Evolutionary conservation across 2,888 invertebrate genomes (phyloP).

Genomic region (Copidosoma aretas): DNA sequence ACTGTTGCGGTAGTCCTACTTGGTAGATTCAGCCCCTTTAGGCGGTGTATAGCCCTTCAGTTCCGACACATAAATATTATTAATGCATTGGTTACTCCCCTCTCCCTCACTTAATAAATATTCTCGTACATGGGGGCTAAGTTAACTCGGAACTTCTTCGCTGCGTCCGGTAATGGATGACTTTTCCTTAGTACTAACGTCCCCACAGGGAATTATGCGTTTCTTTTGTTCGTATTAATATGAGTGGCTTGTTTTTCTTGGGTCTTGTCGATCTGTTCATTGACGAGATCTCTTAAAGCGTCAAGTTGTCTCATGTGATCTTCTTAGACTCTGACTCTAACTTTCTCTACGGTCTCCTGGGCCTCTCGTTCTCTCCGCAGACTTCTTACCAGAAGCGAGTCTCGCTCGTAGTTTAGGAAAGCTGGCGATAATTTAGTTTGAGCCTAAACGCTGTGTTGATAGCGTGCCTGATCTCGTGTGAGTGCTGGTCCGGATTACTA

Average conservation of each 20-base stretch:
- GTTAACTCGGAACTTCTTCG: background rate
- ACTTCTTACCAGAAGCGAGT: conserved; percentile 3
- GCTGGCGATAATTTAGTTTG: background rate
- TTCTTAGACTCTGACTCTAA: background rate
- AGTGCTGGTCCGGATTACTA: background rate
- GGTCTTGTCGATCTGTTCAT: background rate
- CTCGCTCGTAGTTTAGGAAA: conserved; percentile 5
- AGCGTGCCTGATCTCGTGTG: conserved; percentile 9
- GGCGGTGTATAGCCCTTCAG: too few species aligned
- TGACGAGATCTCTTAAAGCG: conserved; percentile 14
- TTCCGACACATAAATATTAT: too few species aligned
- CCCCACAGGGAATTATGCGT: background rate
- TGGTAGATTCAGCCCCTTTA: too few species aligned
- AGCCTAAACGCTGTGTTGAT: conserved; percentile 4
- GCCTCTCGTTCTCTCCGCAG: background rate
- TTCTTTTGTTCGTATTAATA: background rate
- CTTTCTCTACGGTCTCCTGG: background rate
- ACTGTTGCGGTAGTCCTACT: too few species aligned
- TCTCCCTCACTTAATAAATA: too few species aligned
- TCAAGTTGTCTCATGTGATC: conserved; percentile 13
- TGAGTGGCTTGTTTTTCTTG: background rate
- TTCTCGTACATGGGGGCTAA: too few species aligned
- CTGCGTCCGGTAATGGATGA: background rate
- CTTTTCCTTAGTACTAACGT: background rate
- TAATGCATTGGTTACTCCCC: too few species aligned